Conservation (phyloP, 2,113 vertebrate genomes). For the human region GRCh38 chr2:64515501-64516000, state of each 20-base stretch:
- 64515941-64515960: not conserved
- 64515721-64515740: constrained; percentile 41
- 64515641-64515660: not conserved
- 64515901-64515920: not conserved
- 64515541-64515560: constrained; percentile 45
- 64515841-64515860: not conserved
- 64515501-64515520: constrained; percentile 29
- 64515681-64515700: constrained; percentile 32
- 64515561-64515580: not conserved
- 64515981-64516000: not conserved
- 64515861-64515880: not conserved
- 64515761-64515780: not conserved
- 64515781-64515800: not conserved
- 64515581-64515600: not conserved
- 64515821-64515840: not conserved
- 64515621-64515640: constrained; percentile 8
- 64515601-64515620: constrained; percentile 7
- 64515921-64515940: not conserved
- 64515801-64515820: not conserved
- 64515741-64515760: not conserved
- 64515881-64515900: constrained; percentile 5
- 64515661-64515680: not conserved
- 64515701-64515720: not conserved
- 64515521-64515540: not conserved
- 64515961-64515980: not conserved